Evolutionary conservation across 2,888 invertebrate genomes (phyloP), one percentile per base, ranked within the genome.

Genomic region (Himalopsyche kuldschensis): DNA sequence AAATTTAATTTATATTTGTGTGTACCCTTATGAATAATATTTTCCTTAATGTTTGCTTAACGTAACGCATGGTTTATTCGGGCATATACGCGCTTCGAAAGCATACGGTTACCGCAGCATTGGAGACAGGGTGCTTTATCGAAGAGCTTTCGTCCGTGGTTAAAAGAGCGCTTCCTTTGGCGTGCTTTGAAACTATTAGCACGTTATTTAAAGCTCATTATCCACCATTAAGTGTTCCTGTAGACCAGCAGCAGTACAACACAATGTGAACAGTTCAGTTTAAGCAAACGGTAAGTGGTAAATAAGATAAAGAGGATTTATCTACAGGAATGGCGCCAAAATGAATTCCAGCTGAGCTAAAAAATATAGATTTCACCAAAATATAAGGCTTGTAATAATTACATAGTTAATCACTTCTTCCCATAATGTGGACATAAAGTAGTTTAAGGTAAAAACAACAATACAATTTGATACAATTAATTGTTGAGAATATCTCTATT

Each of bases 131-230:
- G 80, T 80, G 82, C 80, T 86, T 86, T 84, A 86, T 83, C 85
- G 75, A 75, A 84, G 69, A 79, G 82, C 81, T 78, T 84, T 77
- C 80, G 80, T 47, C 78, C 75, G 83, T 82, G 81, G 79, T 82
- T 75, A 85, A 84, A 84, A 82, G 79, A 82, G 81, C 82, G 79
- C 82, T 86, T 84, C 85, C 86, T 76, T 46, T 85, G 84, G 82
- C 86, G 85, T 86, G 86, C 81, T 48, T 32, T 30, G 47, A 46
- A 75, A 75, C 86, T 85, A 85, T 86, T 86, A 86, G 79, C 84
- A 75, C 78, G 86, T 86, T 86, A 85, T 86, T 86, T 86, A 86
- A 81, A 80, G 85, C 84, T 86, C 85, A 86, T 86, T 86, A 86
- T 83, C 82, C 76, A 41, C 76, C 80, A 77, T 84, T 85, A 86